Base-by-base conservation (phyloP, 1,140 invertebrate species). In the Andrena cerasifolii region DNA sequence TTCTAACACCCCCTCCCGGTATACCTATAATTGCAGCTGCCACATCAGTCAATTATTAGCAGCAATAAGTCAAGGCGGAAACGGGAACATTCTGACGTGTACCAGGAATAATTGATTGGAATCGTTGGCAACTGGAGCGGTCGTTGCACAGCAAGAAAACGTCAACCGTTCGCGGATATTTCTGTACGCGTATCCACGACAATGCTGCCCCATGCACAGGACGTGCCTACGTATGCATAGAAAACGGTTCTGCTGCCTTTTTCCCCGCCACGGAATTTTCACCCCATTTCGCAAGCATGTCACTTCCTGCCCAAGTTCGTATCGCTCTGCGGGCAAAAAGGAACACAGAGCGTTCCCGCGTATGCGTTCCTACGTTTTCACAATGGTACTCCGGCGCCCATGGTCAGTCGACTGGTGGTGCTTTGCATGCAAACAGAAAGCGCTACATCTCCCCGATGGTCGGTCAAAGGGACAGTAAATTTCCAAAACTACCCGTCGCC, bases 401-500 rank as follows among this genome's bases (percentile, higher is more conserved):
- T 83, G 87, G 87, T 85, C 86, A 86, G 85, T 86, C 70, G 79
- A 78, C 85, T 78, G 82, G 45, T 62, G 80, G 82, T 86, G 80
- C 87, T 88, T 88, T 83, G 73, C 82, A 88, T 87, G 80, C 86
- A 82, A 88, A 88, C 80, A 74, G 63, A 83, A 80, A 82, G 58
- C 76, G 83, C 79, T 85, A 85, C 79, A 70, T 82, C 72, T 81
- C 80, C 43, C 47, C 61, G 62, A 33, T 49, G 59, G 21, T 53
- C 36, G 56, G 43, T 54, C 79, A 45, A 43, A 66, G 76, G 81
- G 83, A 82, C 83, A 77, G 75, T 86, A 82, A 86, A 85, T 85
- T 85, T 81, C 66, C 53, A 82, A 78, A 85, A 85, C 84, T 84
- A 71, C 79, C 75, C n/a, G 61, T 63, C 71, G 71, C 76, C 58